Conservation (phyloP, 2,113 vertebrate species). For the Daboia siamensis region DNA sequence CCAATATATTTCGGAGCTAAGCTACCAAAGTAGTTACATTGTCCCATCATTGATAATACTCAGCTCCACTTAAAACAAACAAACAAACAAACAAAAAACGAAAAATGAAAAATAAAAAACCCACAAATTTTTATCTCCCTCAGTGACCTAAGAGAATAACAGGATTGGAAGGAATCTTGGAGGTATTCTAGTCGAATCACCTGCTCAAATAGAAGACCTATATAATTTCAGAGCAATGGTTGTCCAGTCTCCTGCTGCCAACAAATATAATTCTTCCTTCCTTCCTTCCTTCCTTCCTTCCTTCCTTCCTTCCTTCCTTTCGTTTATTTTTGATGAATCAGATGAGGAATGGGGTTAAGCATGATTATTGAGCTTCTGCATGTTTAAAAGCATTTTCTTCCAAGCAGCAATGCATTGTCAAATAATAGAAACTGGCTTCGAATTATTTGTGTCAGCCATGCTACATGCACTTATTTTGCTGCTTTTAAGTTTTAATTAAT, state of each 20-base stretch:
- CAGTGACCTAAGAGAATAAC: neutral
- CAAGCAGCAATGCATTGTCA: neutral
- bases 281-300: neutral
- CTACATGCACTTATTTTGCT: slow-evolving; percentile 33
- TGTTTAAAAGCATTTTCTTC: neutral
- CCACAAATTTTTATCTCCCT: neutral
- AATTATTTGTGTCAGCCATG: slow-evolving; percentile 43
- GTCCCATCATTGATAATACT: neutral
- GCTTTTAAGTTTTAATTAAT: slow-evolving; percentile 59
- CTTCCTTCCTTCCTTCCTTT: fast-evolving
- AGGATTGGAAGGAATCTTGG: neutral
- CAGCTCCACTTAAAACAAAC: neutral
- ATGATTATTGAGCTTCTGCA: neutral
- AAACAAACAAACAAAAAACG: neutral
- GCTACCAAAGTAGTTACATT: neutral
- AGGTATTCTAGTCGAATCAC: neutral
- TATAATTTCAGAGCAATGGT: neutral
- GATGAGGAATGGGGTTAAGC: neutral
- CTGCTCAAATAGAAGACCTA: too few relatives aligned
- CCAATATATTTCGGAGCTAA: neutral
- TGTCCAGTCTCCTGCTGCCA: neutral
- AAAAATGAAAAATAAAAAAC: neutral
- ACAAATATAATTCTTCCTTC: neutral
- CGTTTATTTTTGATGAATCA: neutral
- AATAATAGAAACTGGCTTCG: slow-evolving; percentile 36